Percentiles rank a stretch among this genome's conserved stretches.
Conservation (phyloP, 2,888 invertebrate genomes). For the Pseudanteris insignis region DNA sequence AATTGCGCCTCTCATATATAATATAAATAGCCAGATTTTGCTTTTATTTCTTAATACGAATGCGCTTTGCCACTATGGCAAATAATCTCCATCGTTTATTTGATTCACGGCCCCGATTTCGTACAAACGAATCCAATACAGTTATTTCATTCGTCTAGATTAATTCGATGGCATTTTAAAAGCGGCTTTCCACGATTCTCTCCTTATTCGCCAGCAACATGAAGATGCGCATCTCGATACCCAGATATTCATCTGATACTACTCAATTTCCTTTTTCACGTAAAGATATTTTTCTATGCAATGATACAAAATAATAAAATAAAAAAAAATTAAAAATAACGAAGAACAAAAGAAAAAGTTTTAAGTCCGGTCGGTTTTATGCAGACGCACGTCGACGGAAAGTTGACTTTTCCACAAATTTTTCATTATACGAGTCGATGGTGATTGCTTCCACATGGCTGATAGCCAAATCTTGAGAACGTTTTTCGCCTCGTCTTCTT, state of each 20-base stretch:
- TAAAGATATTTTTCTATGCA: too few relatives aligned
- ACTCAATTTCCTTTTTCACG: too few relatives aligned
- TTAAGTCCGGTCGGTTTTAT: background rate
- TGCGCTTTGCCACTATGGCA: background rate
- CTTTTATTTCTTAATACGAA: slow-evolving; percentile 18
- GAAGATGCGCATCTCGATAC: too few relatives aligned
- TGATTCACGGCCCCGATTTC: slow-evolving; percentile 7
- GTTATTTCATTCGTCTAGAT: slow-evolving; percentile 2
- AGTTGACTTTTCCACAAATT: slow-evolving; percentile 22
- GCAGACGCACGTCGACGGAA: slow-evolving; percentile 5
- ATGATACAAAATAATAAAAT: too few relatives aligned
- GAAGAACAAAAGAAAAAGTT: too few relatives aligned
- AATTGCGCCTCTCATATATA: too few relatives aligned
- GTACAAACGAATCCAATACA: slow-evolving; percentile 6
- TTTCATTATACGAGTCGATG: slow-evolving; percentile 23
- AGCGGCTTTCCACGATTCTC: slow-evolving; percentile 1
- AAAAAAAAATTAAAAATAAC: too few relatives aligned
- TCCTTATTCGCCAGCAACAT: too few relatives aligned
- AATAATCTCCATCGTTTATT: slow-evolving; percentile 17
- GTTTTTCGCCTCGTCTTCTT: slow-evolving; percentile 22
- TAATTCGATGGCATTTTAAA: slow-evolving; percentile 5
- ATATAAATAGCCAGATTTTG: too few relatives aligned
- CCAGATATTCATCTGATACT: too few relatives aligned
- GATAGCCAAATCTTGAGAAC: slow-evolving; percentile 27
- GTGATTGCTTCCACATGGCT: slow-evolving; percentile 16